Conservation (phyloP, 2,797 vertebrate species). For the Cynopterus sphinx region DNA sequence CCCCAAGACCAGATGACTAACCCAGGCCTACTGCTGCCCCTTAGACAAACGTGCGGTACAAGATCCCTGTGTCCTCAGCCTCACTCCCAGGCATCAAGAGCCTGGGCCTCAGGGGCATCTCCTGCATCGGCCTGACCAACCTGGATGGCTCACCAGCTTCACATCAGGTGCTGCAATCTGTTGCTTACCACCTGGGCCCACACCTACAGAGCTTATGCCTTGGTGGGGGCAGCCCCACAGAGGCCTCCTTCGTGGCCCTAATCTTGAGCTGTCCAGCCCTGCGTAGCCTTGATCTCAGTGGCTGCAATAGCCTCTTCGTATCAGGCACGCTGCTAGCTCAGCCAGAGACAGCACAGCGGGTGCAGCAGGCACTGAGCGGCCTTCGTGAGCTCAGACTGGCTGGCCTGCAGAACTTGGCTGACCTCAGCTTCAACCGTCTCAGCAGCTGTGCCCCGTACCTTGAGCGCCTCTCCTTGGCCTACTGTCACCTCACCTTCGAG, state of each 20-base stretch:
- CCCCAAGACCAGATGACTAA: background rate
- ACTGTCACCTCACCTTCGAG: slow-evolving; percentile 90
- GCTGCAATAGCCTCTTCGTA: slow-evolving; percentile 89
- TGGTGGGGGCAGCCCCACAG: slow-evolving; percentile 86
- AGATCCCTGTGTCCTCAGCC: slow-evolving; percentile 83
- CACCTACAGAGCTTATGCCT: slow-evolving; percentile 85
- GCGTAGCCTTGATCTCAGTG: slow-evolving; percentile 86
- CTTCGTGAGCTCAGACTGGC: slow-evolving; percentile 88
- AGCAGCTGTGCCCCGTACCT: slow-evolving; percentile 87
- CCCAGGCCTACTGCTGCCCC: slow-evolving; percentile 23
- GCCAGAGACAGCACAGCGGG: slow-evolving; percentile 84
- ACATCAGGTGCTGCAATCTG: slow-evolving; percentile 81
- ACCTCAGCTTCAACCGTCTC: slow-evolving; percentile 90
- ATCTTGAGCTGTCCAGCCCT: slow-evolving; percentile 86
- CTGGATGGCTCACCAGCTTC: slow-evolving; percentile 85
- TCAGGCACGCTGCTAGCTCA: slow-evolving; percentile 86
- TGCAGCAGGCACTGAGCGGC: slow-evolving; percentile 75
- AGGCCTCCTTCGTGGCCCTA: slow-evolving; percentile 85
- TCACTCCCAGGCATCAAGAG: slow-evolving; percentile 84
- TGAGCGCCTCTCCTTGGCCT: slow-evolving; percentile 87
- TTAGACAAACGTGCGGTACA: slow-evolving; percentile 84
- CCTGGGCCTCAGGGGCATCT: slow-evolving; percentile 77
- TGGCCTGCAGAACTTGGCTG: slow-evolving; percentile 87
- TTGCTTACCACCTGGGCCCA: slow-evolving; percentile 84
- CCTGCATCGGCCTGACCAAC: slow-evolving; percentile 85